A percentile compares a stretch with the other conserved stretches of the same genome.
phyloP scores from a whole-genome alignment of 2,797 vertebrate species.

The Cheirogaleus major region DNA sequence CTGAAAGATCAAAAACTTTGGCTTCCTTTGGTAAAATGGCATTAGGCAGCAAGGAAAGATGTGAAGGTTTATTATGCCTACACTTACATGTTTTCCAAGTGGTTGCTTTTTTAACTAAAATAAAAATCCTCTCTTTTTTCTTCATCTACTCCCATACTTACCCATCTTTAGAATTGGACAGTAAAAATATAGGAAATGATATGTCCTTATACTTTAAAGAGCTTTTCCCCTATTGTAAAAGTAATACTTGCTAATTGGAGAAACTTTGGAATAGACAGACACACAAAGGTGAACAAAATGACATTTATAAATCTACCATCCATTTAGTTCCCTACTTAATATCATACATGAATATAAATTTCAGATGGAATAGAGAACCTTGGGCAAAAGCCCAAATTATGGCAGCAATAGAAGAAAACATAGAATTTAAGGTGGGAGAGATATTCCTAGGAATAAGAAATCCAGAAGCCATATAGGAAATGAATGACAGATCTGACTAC shows the following conservation, averaged over 20 bases:
- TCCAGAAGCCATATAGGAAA: slow-evolving; percentile 20
- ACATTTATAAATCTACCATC: slow-evolving; percentile 20
- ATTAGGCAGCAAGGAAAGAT: neutral
- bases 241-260: neutral
- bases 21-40: slow-evolving; percentile 2
- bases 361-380: neutral
- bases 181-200: neutral
- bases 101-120: neutral
- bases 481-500: neutral
- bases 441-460: slow-evolving; percentile 18
- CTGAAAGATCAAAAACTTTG: neutral
- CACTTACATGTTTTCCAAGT: neutral
- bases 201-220: slow-evolving; percentile 12
- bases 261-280: slow-evolving; percentile 35
- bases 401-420: slow-evolving; percentile 42
- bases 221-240: neutral
- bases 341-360: slow-evolving; percentile 35
- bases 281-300: slow-evolving; percentile 43
- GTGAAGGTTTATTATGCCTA: neutral
- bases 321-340: neutral
- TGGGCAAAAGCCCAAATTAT: slow-evolving; percentile 1
- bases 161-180: neutral
- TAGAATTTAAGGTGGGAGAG: neutral
- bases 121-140: neutral
- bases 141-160: neutral